These are phyloP conservation scores for Okapia johnstoni DNA, from an alignment of 2,113 vertebrate species.

Conservation along the genomic window DNA sequence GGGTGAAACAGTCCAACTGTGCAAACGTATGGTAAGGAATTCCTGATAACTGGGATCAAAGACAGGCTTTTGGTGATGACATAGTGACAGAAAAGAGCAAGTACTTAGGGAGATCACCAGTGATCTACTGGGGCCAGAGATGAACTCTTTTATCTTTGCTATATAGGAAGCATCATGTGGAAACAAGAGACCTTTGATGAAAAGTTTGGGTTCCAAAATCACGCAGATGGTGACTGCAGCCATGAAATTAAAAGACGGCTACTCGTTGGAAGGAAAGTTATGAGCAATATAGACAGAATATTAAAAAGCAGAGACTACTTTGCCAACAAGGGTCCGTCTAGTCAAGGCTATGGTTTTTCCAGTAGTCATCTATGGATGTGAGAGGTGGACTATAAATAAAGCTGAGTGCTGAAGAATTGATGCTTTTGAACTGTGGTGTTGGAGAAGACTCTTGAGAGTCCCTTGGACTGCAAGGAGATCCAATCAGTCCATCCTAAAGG, in stretches of 20 bases:
- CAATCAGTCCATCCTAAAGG: not conserved
- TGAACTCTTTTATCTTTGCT: not conserved
- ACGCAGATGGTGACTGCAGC: not conserved
- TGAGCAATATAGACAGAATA: not conserved
- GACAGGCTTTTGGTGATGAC: not conserved
- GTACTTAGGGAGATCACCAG: not conserved
- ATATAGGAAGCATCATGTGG: not conserved
- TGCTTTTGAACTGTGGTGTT: not conserved
- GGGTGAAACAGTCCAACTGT: rapidly evolving
- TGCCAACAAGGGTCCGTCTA: not conserved
- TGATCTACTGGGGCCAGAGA: not conserved
- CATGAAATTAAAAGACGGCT: not conserved
- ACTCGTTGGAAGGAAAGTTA: not conserved
- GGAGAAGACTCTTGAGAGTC: not conserved
- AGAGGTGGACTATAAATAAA: not conserved
- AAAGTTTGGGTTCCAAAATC: not conserved
- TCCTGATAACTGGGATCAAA: not conserved
- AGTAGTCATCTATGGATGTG: not conserved
- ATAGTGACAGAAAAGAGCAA: not conserved
- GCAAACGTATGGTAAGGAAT: not conserved
- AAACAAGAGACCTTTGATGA: not conserved
- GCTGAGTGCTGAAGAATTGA: not conserved
- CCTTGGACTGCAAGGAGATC: not conserved
- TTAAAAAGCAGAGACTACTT: not conserved
- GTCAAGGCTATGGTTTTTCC: not conserved